Percentiles rank a stretch among this genome's conserved stretches.
Conservation (phyloP, 2,797 vertebrate species). For the Tragopan temminckii region DNA sequence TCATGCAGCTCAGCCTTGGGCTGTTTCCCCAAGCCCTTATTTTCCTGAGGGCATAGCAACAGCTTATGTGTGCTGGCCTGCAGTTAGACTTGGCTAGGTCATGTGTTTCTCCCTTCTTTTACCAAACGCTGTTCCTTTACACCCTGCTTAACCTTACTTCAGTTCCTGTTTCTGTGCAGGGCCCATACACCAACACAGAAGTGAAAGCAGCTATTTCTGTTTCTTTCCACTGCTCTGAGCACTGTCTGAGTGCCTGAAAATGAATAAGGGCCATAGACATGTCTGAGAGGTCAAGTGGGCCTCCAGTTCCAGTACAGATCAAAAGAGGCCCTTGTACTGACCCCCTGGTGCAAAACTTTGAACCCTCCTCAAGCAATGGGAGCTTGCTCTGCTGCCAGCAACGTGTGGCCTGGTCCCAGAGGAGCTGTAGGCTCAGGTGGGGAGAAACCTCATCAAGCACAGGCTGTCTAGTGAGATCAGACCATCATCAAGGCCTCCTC, state of each 20-base stretch:
- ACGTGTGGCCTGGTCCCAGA: rapidly evolving
- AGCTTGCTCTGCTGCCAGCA: background rate
- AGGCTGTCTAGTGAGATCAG: background rate
- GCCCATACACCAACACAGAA: constrained; percentile 22
- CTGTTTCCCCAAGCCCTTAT: background rate
- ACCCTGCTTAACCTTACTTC: constrained; percentile 46
- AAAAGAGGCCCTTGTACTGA: background rate
- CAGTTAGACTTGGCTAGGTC: background rate
- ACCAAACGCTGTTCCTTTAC: constrained; percentile 60
- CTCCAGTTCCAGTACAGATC: background rate
- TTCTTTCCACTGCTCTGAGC: constrained; percentile 10
- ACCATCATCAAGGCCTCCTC: background rate
- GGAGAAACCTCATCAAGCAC: background rate
- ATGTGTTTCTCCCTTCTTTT: constrained; percentile 16
- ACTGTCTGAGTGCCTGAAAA: background rate
- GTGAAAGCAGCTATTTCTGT: constrained; percentile 50
- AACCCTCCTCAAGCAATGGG: background rate
- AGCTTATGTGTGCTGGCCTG: constrained; percentile 1
- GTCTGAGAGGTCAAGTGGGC: background rate
- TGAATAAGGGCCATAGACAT: background rate
- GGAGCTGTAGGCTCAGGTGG: background rate
- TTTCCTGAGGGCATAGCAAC: constrained; percentile 19
- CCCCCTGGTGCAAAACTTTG: background rate
- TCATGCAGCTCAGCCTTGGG: background rate
- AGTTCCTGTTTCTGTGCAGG: constrained; percentile 60